These are phyloP conservation scores for Turnix velox DNA, from an alignment of 2,113 vertebrate genomes.

Conservation along the genomic window DNA sequence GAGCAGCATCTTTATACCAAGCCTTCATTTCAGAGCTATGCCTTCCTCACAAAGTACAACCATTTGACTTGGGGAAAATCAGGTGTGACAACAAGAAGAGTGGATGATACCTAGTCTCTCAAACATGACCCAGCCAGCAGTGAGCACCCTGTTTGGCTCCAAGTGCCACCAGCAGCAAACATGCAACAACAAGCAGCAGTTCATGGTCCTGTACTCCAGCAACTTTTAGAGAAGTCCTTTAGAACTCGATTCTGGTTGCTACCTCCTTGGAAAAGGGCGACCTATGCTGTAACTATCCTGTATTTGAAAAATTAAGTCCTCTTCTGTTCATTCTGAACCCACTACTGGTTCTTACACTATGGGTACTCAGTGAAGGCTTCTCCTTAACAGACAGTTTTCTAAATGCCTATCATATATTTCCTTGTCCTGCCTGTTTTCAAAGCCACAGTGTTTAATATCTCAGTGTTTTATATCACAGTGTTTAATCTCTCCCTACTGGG, in stretches of 20 bases:
- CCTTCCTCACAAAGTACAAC: not conserved
- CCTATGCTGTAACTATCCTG: not conserved
- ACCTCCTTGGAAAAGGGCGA: not conserved
- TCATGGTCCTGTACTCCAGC: not conserved
- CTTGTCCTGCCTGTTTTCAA: not conserved
- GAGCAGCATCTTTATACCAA: not conserved
- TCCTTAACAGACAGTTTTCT: not conserved
- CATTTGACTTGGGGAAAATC: not conserved
- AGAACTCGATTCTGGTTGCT: not conserved
- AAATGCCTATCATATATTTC: not conserved
- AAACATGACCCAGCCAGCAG: not conserved
- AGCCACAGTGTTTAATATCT: not conserved
- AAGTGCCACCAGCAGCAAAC: not conserved
- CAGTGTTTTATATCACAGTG: too few species aligned
- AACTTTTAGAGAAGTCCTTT: not conserved
- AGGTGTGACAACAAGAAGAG: not conserved
- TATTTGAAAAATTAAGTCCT: not conserved
- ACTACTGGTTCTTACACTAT: not conserved
- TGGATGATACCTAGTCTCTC: not conserved
- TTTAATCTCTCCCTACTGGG: not conserved
- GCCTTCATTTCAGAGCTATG: not conserved
- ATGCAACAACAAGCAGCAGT: not conserved
- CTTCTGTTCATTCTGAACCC: not conserved
- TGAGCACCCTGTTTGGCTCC: not conserved
- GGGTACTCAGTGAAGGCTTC: not conserved